Evolutionary conservation across 1,140 invertebrate species (phyloP).

Genomic region (Heliconius himera): DNA sequence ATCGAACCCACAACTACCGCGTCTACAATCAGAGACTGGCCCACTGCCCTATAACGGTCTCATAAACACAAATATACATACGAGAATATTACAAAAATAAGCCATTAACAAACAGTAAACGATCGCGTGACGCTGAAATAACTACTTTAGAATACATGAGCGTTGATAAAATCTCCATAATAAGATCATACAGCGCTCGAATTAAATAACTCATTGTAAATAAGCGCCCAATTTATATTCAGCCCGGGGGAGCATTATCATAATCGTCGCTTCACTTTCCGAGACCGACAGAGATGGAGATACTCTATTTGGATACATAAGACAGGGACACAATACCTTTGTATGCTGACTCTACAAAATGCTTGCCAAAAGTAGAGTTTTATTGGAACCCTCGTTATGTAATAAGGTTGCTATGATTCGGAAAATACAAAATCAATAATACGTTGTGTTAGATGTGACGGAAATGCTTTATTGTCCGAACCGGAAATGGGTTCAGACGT

Average conservation of each 20-base stretch:
- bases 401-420: constrained; percentile 53
- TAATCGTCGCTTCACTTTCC: constrained; percentile 55
- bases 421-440: constrained; percentile 35
- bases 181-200: constrained; percentile 53
- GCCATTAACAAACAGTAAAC: constrained; percentile 17
- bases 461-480: not conserved
- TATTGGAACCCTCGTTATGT: constrained; percentile 63
- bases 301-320: not conserved
- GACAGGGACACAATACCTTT: constrained; percentile 43
- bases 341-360: constrained; percentile 48
- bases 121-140: constrained; percentile 45
- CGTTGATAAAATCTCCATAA: constrained; percentile 70
- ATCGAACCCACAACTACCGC: no score
- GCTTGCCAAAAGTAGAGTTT: constrained; percentile 63
- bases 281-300: constrained; percentile 37
- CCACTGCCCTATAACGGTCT: no score
- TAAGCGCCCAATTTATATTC: constrained; percentile 75
- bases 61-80: not conserved
- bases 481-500: not conserved
- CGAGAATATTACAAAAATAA: not conserved
- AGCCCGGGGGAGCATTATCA: constrained; percentile 60
- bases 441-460: constrained; percentile 1
- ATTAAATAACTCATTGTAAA: constrained; percentile 73
- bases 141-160: constrained; percentile 47
- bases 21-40: no score